Evolutionary conservation across 35 echinoderm and acorn worm genomes (phyloP).

Genomic region (Acanthaster planci): DNA sequence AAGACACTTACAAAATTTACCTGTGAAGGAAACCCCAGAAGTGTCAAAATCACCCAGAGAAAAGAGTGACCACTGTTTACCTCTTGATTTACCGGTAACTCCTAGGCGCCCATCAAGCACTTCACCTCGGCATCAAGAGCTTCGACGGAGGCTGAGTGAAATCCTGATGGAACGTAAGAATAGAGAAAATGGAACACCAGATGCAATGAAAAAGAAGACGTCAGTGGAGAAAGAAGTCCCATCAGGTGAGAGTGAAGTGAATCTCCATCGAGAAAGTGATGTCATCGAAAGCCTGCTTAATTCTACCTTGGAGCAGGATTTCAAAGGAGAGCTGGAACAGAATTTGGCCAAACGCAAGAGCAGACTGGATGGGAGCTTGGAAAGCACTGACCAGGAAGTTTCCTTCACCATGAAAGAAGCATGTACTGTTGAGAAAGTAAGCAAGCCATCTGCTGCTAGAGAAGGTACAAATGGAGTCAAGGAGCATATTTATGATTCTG

Average conservation of each 20-base stretch:
- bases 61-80: background rate
- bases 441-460: no score
- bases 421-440: no score
- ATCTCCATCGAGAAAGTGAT: background rate
- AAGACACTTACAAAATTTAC: background rate
- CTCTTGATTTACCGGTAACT: background rate
- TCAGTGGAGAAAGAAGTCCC: background rate
- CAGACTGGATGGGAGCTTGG: background rate
- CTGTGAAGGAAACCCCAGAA: background rate
- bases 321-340: constrained; percentile 5
- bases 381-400: background rate
- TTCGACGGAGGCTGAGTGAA: background rate
- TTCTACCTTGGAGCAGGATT: constrained; percentile 4
- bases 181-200: background rate
- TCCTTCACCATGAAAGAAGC: no score
- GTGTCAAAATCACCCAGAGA: background rate
- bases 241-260: background rate
- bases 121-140: constrained; percentile 7
- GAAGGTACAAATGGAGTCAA: no score
- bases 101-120: background rate
- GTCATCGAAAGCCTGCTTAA: background rate
- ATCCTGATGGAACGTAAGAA: constrained; percentile 9
- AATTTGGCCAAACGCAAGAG: background rate
- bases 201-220: background rate
- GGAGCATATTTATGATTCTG: background rate